Evolutionary conservation across 1,140 invertebrate genomes (phyloP), one percentile per base, ranked within the genome.

Genomic region (Zaprionus kolodkinae): DNA sequence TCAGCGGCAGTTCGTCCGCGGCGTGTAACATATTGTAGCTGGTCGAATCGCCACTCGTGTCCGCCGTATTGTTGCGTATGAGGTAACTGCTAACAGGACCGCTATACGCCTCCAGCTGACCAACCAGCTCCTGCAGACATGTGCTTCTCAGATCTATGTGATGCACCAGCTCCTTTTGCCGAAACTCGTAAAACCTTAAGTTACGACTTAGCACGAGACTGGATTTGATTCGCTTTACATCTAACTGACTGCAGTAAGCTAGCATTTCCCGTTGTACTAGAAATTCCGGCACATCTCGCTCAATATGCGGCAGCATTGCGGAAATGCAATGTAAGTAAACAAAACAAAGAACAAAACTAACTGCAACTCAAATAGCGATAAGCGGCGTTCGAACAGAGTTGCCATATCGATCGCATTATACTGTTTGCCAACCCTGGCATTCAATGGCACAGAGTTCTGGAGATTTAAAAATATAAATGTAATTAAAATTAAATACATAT

Each of bases 161-260:
- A 59, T 88, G 81, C 62, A 79, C 12, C 0, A 88, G 63, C 43
- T 79, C 50, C 57, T 88, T 85, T 1, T 67, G 65, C 2, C 72
- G 81, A 13, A 76, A 88, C 25, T 88, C 85, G 56, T 89, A 89
- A 48, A 88, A 81, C 27, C 67, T 81, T 0, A 88, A 30, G 11
- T 81, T 57, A 6, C 75, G 59, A 4, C 50, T 33, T 0, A 88
- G 52, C 27, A 88, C 62, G n/a, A 88, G 55, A 0, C 48, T 85
- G 12, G 70, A 68, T 45, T 56, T 70, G 9, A 27, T 17, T 11
- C 38, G 52, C 1, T 25, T 35, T 9, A 84, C 43, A 35, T 78
- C 71, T 36, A 89, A 43, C 45, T 70, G 73, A 33, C 38, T 55
- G 52, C 71, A 71, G 43, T 78, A 88, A 35, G 78, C 85, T 15